A percentile compares a stretch with the other conserved stretches of the same genome.
Evolutionary conservation across 2,797 vertebrate genomes (phyloP).

Genomic region (Trachops cirrhosus): DNA sequence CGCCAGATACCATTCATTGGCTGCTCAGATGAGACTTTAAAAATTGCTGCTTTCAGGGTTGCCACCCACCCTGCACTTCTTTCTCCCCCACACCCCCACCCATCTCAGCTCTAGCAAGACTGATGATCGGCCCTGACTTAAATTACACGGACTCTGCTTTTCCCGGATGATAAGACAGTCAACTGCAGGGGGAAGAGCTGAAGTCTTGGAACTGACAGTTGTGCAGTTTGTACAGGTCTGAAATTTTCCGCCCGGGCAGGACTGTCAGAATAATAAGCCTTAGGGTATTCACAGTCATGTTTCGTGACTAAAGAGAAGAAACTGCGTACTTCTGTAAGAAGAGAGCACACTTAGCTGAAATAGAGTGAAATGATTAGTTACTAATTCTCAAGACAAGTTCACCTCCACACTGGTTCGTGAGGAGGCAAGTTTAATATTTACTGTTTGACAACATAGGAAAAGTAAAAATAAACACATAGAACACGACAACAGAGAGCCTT

Average conservation of each 20-base stretch:
- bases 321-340: neutral
- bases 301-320: neutral
- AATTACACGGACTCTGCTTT: neutral
- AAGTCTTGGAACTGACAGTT: neutral
- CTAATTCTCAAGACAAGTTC: neutral
- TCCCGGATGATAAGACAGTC: neutral
- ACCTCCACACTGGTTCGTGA: neutral
- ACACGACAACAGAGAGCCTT: neutral
- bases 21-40: neutral
- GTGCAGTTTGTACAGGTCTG: neutral
- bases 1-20: neutral
- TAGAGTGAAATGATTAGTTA: neutral
- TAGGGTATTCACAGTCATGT: neutral
- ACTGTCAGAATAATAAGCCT: neutral
- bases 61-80: neutral
- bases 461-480: neutral
- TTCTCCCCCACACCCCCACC: neutral
- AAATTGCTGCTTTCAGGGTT: neutral
- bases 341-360: neutral
- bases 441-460: neutral
- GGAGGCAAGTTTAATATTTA: neutral
- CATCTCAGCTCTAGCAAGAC: neutral
- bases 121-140: neutral
- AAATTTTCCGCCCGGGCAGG: neutral
- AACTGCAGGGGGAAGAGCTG: neutral